Evolutionary conservation across 2,797 vertebrate genomes (phyloP), one percentile per base, ranked within the genome.

Genomic region (Pristis pectinata): DNA sequence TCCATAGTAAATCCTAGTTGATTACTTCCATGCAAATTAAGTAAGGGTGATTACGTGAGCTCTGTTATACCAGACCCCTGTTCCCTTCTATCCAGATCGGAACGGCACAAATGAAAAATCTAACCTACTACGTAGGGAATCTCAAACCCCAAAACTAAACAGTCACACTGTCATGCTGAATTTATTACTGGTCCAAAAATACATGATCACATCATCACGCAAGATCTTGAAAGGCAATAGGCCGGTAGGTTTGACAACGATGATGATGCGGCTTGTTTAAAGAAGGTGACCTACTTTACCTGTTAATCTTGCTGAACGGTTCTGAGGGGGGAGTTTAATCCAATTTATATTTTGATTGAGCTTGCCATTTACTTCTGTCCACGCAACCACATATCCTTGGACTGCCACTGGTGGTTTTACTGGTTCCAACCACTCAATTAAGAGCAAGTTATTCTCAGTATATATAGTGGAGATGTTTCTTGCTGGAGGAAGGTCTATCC

Each of bases 381-480:
- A 99, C 95, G 98, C 97, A 94, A 99, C 96, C 85, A 99, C 94
- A 0, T 98, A 98, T 0, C 97, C 96, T 1, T 41, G 95, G 17
- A 97, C 0, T 0, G 95, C 1, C 0, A 59, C 0, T 0, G 15
- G 0, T 0, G 95, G 3, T 41, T 44, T 76, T 0, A 0, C 1
- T 0, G 96, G 96, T 5, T 95, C 96, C 1, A 93, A 95, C 99
- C 99, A 99, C 94, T 59, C 97, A 97, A 99, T 96, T 95, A 96
- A 6, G 95, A 98, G 96, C 94, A 94, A 97, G 95, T 95, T 34
- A 15, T 95, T 95, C 0, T 94, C 95, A 94, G 70, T 0, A 0
- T 80, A 85, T 7, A 27, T 0, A 0, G 95, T 95, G 0, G 95
- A 95, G 24, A 97, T 95, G 0, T 95, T 94, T 77, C 56, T 87